phyloP scores from a whole-genome alignment of 2,888 invertebrate species.

The Leptinotarsa rubiginosa region DNA sequence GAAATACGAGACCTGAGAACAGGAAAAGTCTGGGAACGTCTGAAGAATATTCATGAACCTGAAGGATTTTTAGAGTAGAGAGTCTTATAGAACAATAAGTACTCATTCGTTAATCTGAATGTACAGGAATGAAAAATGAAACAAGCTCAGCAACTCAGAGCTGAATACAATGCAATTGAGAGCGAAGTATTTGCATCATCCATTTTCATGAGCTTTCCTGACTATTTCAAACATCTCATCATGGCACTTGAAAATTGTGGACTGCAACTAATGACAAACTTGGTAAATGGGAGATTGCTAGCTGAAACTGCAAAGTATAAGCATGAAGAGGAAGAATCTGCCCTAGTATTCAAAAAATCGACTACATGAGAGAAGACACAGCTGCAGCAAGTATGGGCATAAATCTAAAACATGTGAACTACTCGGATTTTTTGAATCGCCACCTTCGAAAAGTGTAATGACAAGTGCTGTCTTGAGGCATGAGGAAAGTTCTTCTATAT shows the following conservation, averaged over 20 bases:
- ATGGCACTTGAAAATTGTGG: conserved; percentile 16
- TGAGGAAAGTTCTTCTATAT: too few relatives aligned
- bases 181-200: not conserved
- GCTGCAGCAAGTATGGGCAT: too few relatives aligned
- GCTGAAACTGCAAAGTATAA: not conserved
- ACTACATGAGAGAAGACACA: too few relatives aligned
- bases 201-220: not conserved
- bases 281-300: not conserved
- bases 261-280: not conserved
- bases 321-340: not conserved
- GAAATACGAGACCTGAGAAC: not conserved
- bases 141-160: too few relatives aligned
- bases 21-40: conserved; percentile 23
- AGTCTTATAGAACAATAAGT: not conserved
- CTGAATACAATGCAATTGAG: not conserved
- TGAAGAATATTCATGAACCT: not conserved
- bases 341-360: not conserved
- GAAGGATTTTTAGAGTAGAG: conserved; percentile 9
- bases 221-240: conserved; percentile 5
- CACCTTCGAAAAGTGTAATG: too few relatives aligned
- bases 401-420: not conserved
- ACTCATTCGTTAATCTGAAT: not conserved
- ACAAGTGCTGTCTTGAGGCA: too few relatives aligned
- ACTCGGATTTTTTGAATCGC: too few relatives aligned
- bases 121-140: not conserved